Conservation (phyloP, 2,113 vertebrate species). For the Mormyrus iriodes region DNA sequence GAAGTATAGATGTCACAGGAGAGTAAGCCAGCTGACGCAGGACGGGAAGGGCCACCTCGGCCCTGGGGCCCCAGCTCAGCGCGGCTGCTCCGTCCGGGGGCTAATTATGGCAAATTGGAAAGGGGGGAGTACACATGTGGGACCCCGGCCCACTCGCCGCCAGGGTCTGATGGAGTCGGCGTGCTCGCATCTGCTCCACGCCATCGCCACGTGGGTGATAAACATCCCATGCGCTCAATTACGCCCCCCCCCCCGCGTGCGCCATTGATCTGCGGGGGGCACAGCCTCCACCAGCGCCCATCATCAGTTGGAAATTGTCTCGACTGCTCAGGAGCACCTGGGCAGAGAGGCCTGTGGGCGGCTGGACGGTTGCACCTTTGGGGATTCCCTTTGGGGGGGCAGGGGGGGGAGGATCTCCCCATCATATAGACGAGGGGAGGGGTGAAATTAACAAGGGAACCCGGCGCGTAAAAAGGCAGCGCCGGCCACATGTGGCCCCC, state of each 20-base stretch:
- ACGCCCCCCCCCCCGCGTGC: conserved; percentile 18
- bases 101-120: conserved; percentile 52
- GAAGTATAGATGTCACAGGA: conserved; percentile 44
- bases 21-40: conserved; percentile 30
- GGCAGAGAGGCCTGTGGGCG: conserved; percentile 24
- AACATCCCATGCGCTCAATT: conserved; percentile 41
- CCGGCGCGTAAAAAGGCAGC: conserved; percentile 22
- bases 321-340: conserved; percentile 37
- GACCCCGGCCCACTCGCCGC: conserved; percentile 23
- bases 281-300: conserved; percentile 36
- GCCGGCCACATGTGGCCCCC: conserved; percentile 41
- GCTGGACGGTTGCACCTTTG: conserved; percentile 14
- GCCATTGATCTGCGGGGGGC: conserved; percentile 38
- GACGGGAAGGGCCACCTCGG: not conserved
- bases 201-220: conserved; percentile 30
- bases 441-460: conserved; percentile 34
- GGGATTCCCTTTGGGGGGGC: conserved; percentile 24
- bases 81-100: conserved; percentile 36
- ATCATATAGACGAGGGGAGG: conserved; percentile 1
- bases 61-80: conserved; percentile 19
- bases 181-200: conserved; percentile 41
- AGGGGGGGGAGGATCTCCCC: not conserved
- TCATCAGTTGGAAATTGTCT: conserved; percentile 46
- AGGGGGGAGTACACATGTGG: conserved; percentile 35
- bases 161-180: conserved; percentile 39